Base-by-base conservation (phyloP, 2,797 vertebrate species). In the Takifugu rubripes region DNA sequence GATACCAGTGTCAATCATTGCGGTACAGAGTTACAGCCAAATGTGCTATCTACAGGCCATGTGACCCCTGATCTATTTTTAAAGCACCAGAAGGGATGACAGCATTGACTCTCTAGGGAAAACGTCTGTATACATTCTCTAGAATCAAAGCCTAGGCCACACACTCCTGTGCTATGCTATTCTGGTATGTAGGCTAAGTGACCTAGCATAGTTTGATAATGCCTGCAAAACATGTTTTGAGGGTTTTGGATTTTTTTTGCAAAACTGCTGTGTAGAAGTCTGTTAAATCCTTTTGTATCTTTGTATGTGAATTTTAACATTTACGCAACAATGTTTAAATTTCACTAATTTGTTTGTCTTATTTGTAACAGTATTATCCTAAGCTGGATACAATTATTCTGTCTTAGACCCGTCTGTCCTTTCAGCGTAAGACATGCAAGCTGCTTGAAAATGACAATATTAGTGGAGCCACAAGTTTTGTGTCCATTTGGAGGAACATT, bases 31-130 rank as follows among this genome's bases (percentile, higher is more conserved):
- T 81, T 73, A 76, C 81, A 76, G 84, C 86, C 78, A 72, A 81
- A 84, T 64, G 68, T 33, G 43, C 75, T 89, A 88, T 91, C 87
- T 88, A 46, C 68, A 64, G 67, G 71, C 70, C 83, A 83, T 79
- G 73, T 85, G 84, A 87, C 87, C 84, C 58, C 43, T 56, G 68
- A 64, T 83, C 85, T 90, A 90, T 87, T 89, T 92, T 87, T 87
- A 83, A 66, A 64, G 43, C 68, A 60, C 56, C 61, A 55, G 54
- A 70, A 31, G 71, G 73, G 75, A 86, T 81, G 85, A 88, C 88
- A 77, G 86, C 84, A 82, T 69, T 68, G 68, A 61, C 70, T 69
- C 75, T 70, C 70, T 16, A 40, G 65, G 50, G 68, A 72, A 64
- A 73, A 66, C 77, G 72, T 64, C 56, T 59, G 62, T 61, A 54